A percentile compares a stretch with the other conserved stretches of the same genome.
Evolutionary conservation across 37 sponge, comb jelly and placozoan species (phyloP).

Genomic region (Geodia barretti): DNA sequence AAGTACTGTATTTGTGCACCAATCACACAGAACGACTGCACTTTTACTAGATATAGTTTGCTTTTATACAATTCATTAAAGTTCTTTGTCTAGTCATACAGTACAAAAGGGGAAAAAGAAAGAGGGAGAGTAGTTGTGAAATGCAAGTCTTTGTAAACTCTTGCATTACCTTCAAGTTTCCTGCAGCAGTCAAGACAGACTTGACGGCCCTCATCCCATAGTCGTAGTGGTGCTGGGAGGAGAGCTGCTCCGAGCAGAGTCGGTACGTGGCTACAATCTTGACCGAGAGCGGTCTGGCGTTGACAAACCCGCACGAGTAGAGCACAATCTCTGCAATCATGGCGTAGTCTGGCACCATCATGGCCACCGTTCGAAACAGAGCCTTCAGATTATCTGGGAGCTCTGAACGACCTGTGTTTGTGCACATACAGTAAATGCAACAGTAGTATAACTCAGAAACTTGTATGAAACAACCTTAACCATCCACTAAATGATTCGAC

Average conservation of each 20-base stretch:
- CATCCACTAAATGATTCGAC: no score
- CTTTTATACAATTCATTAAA: no score
- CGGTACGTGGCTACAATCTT: slow-evolving; percentile 99
- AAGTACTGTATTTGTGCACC: no score
- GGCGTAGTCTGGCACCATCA: slow-evolving; percentile 99
- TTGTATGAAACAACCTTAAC: no score
- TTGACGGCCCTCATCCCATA: slow-evolving; percentile 99
- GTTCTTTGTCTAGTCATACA: no score
- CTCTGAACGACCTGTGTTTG: slow-evolving; percentile 96
- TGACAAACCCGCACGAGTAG: slow-evolving; percentile 98
- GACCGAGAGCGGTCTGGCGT: slow-evolving; percentile 97
- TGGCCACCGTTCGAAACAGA: slow-evolving; percentile 98
- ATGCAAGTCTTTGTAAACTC: not conserved
- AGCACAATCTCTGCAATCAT: slow-evolving; percentile 98
- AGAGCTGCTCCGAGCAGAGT: slow-evolving; percentile 98
- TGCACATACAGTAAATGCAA: no score
- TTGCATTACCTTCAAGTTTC: slow-evolving; percentile 81
- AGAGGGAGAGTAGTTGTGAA: no score
- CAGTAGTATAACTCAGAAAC: no score
- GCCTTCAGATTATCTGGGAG: slow-evolving; percentile 98
- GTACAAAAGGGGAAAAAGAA: no score
- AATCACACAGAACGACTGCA: no score
- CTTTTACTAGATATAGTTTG: no score
- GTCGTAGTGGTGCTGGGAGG: slow-evolving; percentile 99
- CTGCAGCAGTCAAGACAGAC: slow-evolving; percentile 99